Evolutionary conservation across 1,140 invertebrate genomes (phyloP).

Genomic region (Drosophila pallidifrons): DNA sequence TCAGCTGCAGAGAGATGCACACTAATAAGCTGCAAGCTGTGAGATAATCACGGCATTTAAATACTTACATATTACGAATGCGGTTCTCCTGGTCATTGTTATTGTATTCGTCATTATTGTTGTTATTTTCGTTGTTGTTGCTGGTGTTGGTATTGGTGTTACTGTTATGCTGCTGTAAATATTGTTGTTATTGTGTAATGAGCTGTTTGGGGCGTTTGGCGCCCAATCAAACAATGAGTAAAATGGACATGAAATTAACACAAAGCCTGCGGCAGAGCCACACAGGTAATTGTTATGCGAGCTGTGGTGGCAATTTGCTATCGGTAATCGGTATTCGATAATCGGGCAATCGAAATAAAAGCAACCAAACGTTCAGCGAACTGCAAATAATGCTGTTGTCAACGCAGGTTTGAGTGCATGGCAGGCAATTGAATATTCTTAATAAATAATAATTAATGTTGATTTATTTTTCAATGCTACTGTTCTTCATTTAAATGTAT

Average conservation of each 20-base stretch:
- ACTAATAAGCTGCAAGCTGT: constrained; percentile 20
- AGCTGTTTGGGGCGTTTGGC: constrained; percentile 51
- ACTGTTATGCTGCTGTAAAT: constrained; percentile 17
- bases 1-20: not conserved
- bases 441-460: not conserved
- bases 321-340: constrained; percentile 20
- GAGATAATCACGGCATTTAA: constrained; percentile 58
- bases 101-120: constrained; percentile 27
- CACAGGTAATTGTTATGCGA: constrained; percentile 48
- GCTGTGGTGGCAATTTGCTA: constrained; percentile 36
- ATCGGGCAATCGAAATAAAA: constrained; percentile 19
- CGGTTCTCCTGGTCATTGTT: constrained; percentile 30
- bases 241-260: constrained; percentile 50
- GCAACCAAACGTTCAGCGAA: not conserved
- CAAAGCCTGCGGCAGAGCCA: constrained; percentile 19
- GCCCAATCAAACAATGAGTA: constrained; percentile 29
- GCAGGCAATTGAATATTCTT: not conserved
- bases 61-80: constrained; percentile 51
- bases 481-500: no score
- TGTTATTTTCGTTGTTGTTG: not conserved
- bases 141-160: not conserved
- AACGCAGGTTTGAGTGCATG: no score
- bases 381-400: constrained; percentile 1
- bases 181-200: constrained; percentile 48
- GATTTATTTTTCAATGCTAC: no score